A percentile compares a stretch with the other conserved stretches of the same genome.
Evolutionary conservation across 2,888 invertebrate species (phyloP).

Genomic region (Mimachlamys varia): DNA sequence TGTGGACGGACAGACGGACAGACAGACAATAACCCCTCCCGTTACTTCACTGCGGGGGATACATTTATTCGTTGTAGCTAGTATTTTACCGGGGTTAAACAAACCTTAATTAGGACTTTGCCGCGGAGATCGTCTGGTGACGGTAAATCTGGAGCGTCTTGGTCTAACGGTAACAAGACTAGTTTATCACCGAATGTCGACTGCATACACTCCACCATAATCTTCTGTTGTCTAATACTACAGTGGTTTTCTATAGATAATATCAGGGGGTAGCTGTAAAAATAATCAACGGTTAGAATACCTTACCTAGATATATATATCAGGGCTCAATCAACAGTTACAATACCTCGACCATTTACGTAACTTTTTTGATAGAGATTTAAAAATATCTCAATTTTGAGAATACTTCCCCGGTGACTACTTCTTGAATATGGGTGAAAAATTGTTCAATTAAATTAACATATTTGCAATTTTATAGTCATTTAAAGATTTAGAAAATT

Average conservation of each 20-base stretch:
- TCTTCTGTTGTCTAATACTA: constrained; percentile 81
- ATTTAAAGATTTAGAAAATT: too few relatives aligned
- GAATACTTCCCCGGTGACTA: too few relatives aligned
- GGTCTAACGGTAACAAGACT: constrained; percentile 63
- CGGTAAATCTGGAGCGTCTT: constrained; percentile 72
- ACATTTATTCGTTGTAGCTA: too few relatives aligned
- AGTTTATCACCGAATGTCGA: constrained; percentile 80
- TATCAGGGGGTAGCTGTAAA: constrained; percentile 83
- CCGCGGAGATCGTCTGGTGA: constrained; percentile 79
- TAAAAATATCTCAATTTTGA: too few relatives aligned
- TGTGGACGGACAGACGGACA: too few relatives aligned
- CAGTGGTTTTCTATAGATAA: constrained; percentile 83
- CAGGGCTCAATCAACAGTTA: background rate
- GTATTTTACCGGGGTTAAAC: constrained; percentile 79
- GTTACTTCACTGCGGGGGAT: too few relatives aligned
- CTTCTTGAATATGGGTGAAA: too few relatives aligned
- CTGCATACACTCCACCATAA: constrained; percentile 79
- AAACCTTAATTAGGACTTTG: constrained; percentile 80
- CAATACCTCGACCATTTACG: too few relatives aligned
- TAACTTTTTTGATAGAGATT: too few relatives aligned
- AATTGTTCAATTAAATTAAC: too few relatives aligned
- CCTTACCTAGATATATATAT: constrained; percentile 62
- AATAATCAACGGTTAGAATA: constrained; percentile 36
- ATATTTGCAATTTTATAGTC: too few relatives aligned
- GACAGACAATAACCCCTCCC: too few relatives aligned